Evolutionary conservation across 2,888 invertebrate genomes (phyloP), one percentile per base, ranked within the genome.

Genomic region (Xanthia icteritia): DNA sequence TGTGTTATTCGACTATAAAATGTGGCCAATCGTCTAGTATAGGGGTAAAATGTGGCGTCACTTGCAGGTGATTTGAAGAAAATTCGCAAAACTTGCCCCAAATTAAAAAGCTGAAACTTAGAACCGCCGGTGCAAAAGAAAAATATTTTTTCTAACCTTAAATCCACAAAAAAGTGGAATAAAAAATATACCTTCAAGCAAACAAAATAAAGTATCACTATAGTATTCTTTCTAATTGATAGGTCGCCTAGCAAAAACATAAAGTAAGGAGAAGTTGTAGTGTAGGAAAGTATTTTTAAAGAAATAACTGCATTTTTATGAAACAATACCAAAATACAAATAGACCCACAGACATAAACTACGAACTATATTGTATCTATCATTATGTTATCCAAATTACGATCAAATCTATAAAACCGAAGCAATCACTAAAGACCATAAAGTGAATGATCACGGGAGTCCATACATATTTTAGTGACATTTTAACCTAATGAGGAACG

Each of bases 401-500:
- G 78, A 80, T 77, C 69, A 78, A 82, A 84, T 72, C 81, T 70
- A 88, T 89, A 86, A 86, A 85, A 83, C 60, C 73, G 65, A 77
- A 80, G 84, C 79, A 88, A 88, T 87, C 88, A 85, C 66, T 54
- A 66, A 31, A 77, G 13, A 70, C 66, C 67, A 83, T 84, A 82
- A 84, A 72, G 27, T 81, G 72, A 84, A 82, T 79, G 76, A 77
- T 83, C 78, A 71, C 84, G 86, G 87, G 86, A 88, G 87, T 85
- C 82, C 45, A 67, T 73, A 66, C 77, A 84, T 83, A 84, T 81
- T 86, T 85, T 74, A 84, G 85, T 77, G 74, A 84, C 79, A 78
- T 86, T 88, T 78, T 84, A 86, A 85, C 83, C 74, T 90, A 90
- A 88, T 82, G 89, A 89, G 88, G 83, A 88, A 86, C 82, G 87